Conservation (phyloP, 2,888 invertebrate genomes). For the Arrhopalites spinosus region DNA sequence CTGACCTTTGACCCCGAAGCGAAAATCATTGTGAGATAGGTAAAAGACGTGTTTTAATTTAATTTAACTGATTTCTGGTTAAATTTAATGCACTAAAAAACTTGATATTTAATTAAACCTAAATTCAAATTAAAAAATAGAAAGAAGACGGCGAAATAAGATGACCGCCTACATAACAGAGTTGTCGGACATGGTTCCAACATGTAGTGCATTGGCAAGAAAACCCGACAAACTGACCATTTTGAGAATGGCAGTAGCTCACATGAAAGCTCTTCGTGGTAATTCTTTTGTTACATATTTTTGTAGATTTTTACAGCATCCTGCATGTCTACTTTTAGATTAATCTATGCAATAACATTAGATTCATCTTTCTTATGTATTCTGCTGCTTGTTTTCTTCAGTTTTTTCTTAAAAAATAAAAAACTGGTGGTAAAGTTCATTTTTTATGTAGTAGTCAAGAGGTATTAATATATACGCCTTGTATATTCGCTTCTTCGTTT, state of each 20-base stretch:
- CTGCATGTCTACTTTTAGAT: background rate
- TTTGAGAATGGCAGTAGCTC: slow-evolving; percentile 98
- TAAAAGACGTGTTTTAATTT: no score
- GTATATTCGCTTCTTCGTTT: background rate
- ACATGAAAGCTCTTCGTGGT: slow-evolving; percentile 98
- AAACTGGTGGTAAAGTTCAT: slow-evolving; percentile 19
- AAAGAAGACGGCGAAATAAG: slow-evolving; percentile 96
- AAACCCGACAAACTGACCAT: slow-evolving; percentile 99
- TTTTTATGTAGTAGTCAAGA: background rate
- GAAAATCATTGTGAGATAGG: no score
- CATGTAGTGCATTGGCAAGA: slow-evolving; percentile 94
- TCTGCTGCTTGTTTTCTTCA: slow-evolving; percentile 32
- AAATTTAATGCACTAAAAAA: no score
- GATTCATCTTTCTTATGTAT: slow-evolving; percentile 11
- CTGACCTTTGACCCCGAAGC: no score
- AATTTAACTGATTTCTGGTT: no score
- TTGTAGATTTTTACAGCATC: background rate
- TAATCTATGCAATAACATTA: background rate
- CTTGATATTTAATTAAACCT: no score
- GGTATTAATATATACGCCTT: background rate
- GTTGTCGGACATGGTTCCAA: slow-evolving; percentile 99
- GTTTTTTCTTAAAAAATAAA: background rate
- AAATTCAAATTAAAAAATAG: slow-evolving; percentile 88
- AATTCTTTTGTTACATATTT: slow-evolving; percentile 53
- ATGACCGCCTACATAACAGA: slow-evolving; percentile 99